Percentiles rank a stretch among this genome's conserved stretches.
phyloP scores from a whole-genome alignment of 2,888 invertebrate species.

The Melitaea athalia region DNA sequence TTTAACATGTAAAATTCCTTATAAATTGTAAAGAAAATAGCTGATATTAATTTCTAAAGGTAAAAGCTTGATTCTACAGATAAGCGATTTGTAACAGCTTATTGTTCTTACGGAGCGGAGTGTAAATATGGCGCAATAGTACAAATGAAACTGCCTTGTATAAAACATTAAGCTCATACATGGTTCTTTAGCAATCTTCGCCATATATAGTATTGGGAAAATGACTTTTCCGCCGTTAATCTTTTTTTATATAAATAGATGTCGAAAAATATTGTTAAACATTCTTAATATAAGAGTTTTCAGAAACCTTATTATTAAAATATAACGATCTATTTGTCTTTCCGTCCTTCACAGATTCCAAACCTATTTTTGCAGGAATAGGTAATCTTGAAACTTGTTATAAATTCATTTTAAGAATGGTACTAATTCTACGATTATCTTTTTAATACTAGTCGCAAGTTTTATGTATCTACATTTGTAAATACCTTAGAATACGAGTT shows the following conservation, averaged over 20 bases:
- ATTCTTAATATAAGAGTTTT: too few relatives aligned
- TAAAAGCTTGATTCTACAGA: conserved; percentile 24
- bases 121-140: conserved; percentile 4
- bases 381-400: too few relatives aligned
- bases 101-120: conserved; percentile 1
- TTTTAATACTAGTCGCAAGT: too few relatives aligned
- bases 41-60: too few relatives aligned
- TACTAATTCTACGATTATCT: too few relatives aligned
- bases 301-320: too few relatives aligned
- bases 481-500: not conserved
- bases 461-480: not conserved
- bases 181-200: not conserved
- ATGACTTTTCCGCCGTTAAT: not conserved
- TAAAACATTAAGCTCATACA: not conserved
- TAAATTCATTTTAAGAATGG: too few relatives aligned
- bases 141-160: conserved; percentile 4
- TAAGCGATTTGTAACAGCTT: conserved; percentile 27
- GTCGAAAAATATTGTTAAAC: too few relatives aligned
- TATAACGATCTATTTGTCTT: too few relatives aligned
- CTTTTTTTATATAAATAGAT: too few relatives aligned
- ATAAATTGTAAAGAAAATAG: not conserved
- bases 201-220: not conserved
- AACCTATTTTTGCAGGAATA: too few relatives aligned
- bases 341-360: too few relatives aligned
- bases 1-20: not conserved